phyloP scores from a whole-genome alignment of 2,888 invertebrate genomes.

The Meta bourneti region DNA sequence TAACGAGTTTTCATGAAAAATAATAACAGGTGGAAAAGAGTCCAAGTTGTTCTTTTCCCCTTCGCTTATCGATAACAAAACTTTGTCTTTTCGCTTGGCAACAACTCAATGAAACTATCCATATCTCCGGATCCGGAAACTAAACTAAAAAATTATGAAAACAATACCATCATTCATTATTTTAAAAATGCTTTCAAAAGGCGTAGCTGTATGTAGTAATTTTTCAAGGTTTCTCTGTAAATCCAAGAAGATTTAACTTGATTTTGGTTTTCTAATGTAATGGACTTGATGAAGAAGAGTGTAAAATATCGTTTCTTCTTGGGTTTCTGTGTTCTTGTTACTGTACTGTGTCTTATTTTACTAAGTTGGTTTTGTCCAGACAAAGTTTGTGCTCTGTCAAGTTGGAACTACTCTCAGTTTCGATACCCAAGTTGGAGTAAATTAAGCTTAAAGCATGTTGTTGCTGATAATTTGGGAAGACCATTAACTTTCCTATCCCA shows the following conservation, averaged over 20 bases:
- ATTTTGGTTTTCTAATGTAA: slow-evolving; percentile 43
- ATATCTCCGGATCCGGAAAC: slow-evolving; percentile 36
- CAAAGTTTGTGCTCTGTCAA: slow-evolving; percentile 74
- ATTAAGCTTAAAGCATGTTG: slow-evolving; percentile 71
- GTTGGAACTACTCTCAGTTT: slow-evolving; percentile 69
- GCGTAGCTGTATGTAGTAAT: slow-evolving; percentile 15
- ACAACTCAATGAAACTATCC: slow-evolving; percentile 10
- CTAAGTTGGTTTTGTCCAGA: slow-evolving; percentile 77
- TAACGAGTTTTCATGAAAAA: too few relatives aligned
- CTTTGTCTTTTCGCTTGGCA: slow-evolving; percentile 16
- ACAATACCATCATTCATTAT: slow-evolving; percentile 58
- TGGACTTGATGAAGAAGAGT: slow-evolving; percentile 74
- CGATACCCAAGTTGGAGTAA: slow-evolving; percentile 75
- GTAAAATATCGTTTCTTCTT: slow-evolving; percentile 72
- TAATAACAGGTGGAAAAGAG: too few relatives aligned
- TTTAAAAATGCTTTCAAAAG: slow-evolving; percentile 44
- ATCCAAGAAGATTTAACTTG: background rate
- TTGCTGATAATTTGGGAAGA: slow-evolving; percentile 76
- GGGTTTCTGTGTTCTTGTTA: slow-evolving; percentile 70
- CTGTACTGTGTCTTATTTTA: slow-evolving; percentile 63
- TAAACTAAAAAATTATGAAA: slow-evolving; percentile 57
- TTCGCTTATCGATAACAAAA: background rate
- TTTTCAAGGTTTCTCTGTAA: background rate
- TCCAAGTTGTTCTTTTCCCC: background rate
- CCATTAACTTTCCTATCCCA: slow-evolving; percentile 76